Evolutionary conservation across 2,113 vertebrate genomes (phyloP).

Genomic region (Xenopus laevis): DNA sequence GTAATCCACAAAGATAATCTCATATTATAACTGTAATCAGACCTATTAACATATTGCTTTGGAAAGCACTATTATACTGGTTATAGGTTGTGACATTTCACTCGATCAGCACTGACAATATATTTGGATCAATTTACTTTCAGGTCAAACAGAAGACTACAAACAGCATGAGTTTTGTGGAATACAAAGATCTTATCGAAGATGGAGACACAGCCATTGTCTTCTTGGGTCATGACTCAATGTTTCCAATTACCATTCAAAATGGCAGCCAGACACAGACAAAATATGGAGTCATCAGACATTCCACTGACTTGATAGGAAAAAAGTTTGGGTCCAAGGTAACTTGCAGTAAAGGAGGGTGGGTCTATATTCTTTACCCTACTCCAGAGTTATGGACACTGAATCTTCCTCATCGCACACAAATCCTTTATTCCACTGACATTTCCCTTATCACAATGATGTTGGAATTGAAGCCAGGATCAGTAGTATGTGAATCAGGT

Average conservation of each 20-base stretch:
- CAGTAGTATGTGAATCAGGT: slow-evolving; percentile 95
- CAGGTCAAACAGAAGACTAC: background rate
- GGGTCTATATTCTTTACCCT: slow-evolving; percentile 92
- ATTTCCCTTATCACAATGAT: slow-evolving; percentile 94
- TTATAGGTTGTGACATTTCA: no score
- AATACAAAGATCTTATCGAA: slow-evolving; percentile 79
- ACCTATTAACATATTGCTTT: no score
- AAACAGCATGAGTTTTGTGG: slow-evolving; percentile 84
- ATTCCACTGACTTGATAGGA: slow-evolving; percentile 88
- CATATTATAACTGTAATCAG: no score
- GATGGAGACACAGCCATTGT: slow-evolving; percentile 90
- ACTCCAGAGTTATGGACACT: slow-evolving; percentile 94
- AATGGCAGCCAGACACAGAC: slow-evolving; percentile 87
- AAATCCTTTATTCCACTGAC: slow-evolving; percentile 96
- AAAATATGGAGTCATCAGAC: slow-evolving; percentile 86
- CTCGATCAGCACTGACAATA: no score
- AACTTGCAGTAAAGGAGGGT: slow-evolving; percentile 92
- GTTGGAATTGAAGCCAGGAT: slow-evolving; percentile 93
- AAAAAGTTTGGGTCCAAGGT: slow-evolving; percentile 88
- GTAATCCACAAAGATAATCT: no score
- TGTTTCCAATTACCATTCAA: slow-evolving; percentile 87
- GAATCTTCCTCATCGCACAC: slow-evolving; percentile 89
- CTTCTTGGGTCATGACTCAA: slow-evolving; percentile 83
- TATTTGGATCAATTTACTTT: background rate
- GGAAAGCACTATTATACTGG: no score